Conservation (phyloP, 2,797 vertebrate species). For the Pempheris klunzingeri region DNA sequence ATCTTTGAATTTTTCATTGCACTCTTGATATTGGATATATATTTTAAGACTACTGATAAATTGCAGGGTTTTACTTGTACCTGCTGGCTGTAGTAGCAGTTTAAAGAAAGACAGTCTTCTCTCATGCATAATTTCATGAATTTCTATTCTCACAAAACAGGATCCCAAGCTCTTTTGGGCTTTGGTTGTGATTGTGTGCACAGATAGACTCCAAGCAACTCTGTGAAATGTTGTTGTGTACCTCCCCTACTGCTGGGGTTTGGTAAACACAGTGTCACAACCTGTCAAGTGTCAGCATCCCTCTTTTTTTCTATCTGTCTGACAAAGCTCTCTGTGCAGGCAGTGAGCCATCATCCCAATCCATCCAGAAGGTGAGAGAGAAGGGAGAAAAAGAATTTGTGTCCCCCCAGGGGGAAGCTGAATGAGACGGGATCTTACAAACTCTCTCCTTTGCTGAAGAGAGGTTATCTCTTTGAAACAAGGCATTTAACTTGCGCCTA, state of each 20-base stretch:
- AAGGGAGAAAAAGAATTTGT: conserved; percentile 26
- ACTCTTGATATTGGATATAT: conserved; percentile 8
- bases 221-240: conserved; percentile 45
- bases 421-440: conserved; percentile 59
- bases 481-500: conserved; percentile 62
- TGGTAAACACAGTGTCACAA: conserved; percentile 68
- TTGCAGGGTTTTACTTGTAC: conserved; percentile 1
- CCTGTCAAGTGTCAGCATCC: conserved; percentile 68
- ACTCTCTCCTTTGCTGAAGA: conserved; percentile 52
- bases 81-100: neutral
- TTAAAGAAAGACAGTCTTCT: neutral
- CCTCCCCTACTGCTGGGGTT: conserved; percentile 50
- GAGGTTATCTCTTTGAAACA: conserved; percentile 71
- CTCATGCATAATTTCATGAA: neutral
- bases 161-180: neutral
- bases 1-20: conserved; percentile 18
- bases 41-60: conserved; percentile 7
- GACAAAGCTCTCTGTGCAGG: conserved; percentile 49
- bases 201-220: conserved; percentile 29
- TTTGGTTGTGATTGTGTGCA: conserved; percentile 15
- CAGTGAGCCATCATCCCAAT: conserved; percentile 54
- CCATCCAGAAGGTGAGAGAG: conserved; percentile 52
- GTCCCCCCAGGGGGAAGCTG: conserved; percentile 42
- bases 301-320: conserved; percentile 50
- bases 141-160: conserved; percentile 1